Conservation (phyloP, 2,888 invertebrate species). For the Bimastos eiseni region DNA sequence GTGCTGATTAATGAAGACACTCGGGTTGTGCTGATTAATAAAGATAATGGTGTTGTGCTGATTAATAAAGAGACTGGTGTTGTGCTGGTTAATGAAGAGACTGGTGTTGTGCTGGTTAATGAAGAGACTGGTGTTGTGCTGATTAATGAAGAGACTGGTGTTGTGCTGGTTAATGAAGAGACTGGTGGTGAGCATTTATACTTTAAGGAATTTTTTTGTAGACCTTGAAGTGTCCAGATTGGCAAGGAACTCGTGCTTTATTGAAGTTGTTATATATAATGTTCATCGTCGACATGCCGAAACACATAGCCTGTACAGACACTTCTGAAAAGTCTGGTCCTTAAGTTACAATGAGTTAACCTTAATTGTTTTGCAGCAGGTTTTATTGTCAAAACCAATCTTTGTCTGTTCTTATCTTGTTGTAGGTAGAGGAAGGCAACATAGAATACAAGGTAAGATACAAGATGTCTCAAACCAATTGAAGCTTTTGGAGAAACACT, state of each 20-base stretch:
- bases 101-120: no score
- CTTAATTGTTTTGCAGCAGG: neutral
- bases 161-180: no score
- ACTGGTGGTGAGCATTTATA: neutral
- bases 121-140: no score
- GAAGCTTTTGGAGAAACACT: neutral
- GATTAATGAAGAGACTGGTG: no score
- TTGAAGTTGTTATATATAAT: no score
- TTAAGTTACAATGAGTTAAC: neutral
- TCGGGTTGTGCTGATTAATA: no score
- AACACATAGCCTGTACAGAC: neutral
- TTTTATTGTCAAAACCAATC: neutral
- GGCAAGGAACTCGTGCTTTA: no score
- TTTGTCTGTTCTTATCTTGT: conserved; percentile 37
- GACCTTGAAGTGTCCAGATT: no score
- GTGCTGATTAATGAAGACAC: no score
- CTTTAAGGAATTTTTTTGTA: neutral
- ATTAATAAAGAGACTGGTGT: no score
- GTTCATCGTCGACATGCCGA: neutral
- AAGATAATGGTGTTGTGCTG: no score
- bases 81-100: no score
- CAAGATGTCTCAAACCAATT: neutral
- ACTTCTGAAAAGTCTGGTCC: neutral
- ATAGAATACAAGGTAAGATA: conserved; percentile 78
- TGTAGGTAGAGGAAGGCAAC: conserved; percentile 82